Base-by-base conservation (phyloP, 2,888 invertebrate genomes). In the Palloptera scutellata region DNA sequence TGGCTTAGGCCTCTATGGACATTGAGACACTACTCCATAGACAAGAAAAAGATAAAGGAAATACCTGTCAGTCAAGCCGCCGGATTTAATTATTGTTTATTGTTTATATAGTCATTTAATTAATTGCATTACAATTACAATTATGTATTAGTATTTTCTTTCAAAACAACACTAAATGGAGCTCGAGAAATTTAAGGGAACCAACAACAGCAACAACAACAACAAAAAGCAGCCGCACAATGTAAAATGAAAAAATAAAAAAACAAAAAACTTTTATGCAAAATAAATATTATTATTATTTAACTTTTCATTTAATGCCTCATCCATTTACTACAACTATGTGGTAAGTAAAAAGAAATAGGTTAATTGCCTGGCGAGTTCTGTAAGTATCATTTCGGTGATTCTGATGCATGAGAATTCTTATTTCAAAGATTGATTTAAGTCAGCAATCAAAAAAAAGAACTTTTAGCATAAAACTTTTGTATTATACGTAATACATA, bases 201-300 rank as follows among this genome's bases (percentile, higher is more conserved):
- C 12, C 15, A 59, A 20, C 60, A 64, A 48, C 42, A 63, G 61
- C 51, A 53, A 61, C 61, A 65, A 64, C 67, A 69, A 66, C 67
- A 72, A 69, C 67, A 68, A 61, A 61, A 67, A 69, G 60, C 70
- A 70, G 70, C 72, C 72, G 76, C 76, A 74, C 73, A 74, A 61
- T 69, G 61, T 63, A 67, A 15, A 63, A 42, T 41, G 40, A 30
- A 6, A 58, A 20, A 19, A 51, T 41, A n/a, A 43, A 17, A 45
- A n/a, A 19, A 20, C 11, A 20, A 55, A 19, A 20, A 19, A 62
- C 70, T 13, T 10, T 61, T 53, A 45, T 54, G 55, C 30, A 52
- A 30, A 30, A 30, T 48, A 48, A 48, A 48, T 48, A 48, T 48
- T 48, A n/a, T 48, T 48, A n/a, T 48, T 48, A 48, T 48, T 48